These are phyloP conservation scores for Periophthalmus magnuspinnatus DNA, from an alignment of 2,797 vertebrate genomes.

Conservation along the genomic window DNA sequence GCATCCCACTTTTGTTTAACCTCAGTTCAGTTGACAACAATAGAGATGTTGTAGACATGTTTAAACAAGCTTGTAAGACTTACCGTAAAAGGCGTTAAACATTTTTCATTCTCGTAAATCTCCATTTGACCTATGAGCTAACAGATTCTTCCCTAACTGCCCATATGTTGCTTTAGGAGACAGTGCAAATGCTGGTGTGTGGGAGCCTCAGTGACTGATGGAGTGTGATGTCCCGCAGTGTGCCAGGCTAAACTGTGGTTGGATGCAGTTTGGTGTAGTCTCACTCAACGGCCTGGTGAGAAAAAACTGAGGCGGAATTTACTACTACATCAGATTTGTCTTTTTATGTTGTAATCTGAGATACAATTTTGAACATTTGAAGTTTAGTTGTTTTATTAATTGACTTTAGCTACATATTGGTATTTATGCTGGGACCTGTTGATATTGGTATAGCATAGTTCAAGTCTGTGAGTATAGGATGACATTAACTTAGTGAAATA, in stretches of 20 bases:
- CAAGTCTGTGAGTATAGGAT: too few relatives aligned
- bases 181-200: constrained; percentile 40
- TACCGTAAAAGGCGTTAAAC: neutral
- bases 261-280: constrained; percentile 42
- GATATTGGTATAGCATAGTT: too few relatives aligned
- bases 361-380: too few relatives aligned
- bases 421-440: neutral
- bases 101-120: constrained; percentile 26
- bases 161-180: constrained; percentile 64
- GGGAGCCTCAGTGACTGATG: constrained; percentile 65
- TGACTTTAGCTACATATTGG: neutral
- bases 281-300: constrained; percentile 20
- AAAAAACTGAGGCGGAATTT: constrained; percentile 6
- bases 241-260: constrained; percentile 58
- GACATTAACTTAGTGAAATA: too few relatives aligned
- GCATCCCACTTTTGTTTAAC: neutral
- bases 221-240: constrained; percentile 56
- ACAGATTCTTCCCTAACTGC: constrained; percentile 29
- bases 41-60: neutral
- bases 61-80: neutral
- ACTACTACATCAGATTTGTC: neutral
- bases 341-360: neutral
- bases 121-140: constrained; percentile 34
- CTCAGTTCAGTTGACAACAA: neutral
- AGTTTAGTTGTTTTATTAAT: too few relatives aligned